Evolutionary conservation across 1,140 invertebrate species (phyloP).

Genomic region (Leptoteleia sp.): DNA sequence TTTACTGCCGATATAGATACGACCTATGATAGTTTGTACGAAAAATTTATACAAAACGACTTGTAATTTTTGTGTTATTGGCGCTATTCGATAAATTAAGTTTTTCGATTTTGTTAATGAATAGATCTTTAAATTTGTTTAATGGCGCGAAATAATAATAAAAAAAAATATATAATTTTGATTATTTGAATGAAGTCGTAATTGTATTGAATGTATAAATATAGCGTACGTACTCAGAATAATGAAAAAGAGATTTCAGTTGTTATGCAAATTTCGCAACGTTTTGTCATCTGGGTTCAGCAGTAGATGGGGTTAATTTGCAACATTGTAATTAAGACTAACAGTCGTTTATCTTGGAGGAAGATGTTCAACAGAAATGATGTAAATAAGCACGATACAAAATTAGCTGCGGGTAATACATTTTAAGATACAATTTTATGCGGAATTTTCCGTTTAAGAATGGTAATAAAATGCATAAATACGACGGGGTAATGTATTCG

Average conservation of each 20-base stretch:
- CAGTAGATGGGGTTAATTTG: conserved; percentile 30
- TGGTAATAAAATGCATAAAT: conserved; percentile 1
- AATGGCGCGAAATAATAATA: too few species aligned
- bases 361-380: conserved; percentile 21
- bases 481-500: too few species aligned
- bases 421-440: conserved; percentile 6
- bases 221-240: neutral
- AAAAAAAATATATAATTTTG: neutral
- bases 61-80: too few species aligned
- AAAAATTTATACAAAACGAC: too few species aligned
- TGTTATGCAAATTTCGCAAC: conserved; percentile 44
- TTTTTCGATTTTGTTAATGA: too few species aligned
- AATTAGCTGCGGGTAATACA: conserved; percentile 9
- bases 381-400: conserved; percentile 20
- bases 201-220: conserved; percentile 8
- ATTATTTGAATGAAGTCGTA: neutral
- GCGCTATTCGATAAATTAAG: too few species aligned
- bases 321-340: conserved; percentile 44
- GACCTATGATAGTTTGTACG: too few species aligned
- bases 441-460: neutral
- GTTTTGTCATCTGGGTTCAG: conserved; percentile 41
- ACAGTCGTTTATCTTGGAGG: conserved; percentile 26
- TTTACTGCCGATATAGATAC: too few species aligned
- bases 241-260: conserved; percentile 43
- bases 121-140: too few species aligned